Evolutionary conservation across 2,888 invertebrate species (phyloP).

Genomic region (Trichopoda pennipes): DNA sequence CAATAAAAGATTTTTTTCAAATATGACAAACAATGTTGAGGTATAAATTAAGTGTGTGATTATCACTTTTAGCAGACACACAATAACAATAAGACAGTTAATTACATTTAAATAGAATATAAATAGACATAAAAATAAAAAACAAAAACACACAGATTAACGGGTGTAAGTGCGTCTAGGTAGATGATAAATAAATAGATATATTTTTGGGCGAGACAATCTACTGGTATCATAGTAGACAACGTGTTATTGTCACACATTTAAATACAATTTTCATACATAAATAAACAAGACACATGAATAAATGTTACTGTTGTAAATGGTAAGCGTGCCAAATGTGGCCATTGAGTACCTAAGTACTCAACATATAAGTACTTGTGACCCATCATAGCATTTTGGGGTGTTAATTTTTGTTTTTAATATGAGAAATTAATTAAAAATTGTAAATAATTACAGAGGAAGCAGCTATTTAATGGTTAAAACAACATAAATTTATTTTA

Average conservation of each 20-base stretch:
- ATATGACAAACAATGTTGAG: too few species aligned
- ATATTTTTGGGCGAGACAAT: background rate
- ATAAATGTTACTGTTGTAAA: conserved; percentile 17
- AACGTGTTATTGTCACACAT: conserved; percentile 36
- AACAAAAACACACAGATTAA: background rate
- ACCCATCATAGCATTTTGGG: conserved; percentile 33
- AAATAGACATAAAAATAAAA: conserved; percentile 18
- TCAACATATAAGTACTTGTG: conserved; percentile 63
- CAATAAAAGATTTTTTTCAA: too few species aligned
- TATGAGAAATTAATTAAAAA: conserved; percentile 20
- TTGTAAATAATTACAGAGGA: background rate
- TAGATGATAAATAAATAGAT: conserved; percentile 4
- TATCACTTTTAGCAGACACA: conserved; percentile 7
- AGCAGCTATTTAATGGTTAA: background rate
- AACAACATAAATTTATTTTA: background rate
- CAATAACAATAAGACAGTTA: background rate
- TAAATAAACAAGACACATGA: conserved; percentile 1
- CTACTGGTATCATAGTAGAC: background rate
- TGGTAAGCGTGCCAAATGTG: conserved; percentile 14
- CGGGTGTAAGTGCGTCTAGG: background rate
- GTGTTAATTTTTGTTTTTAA: background rate
- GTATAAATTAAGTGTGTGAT: conserved; percentile 20
- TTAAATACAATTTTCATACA: conserved; percentile 14
- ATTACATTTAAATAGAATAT: conserved; percentile 8
- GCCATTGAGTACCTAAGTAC: conserved; percentile 55